Percentiles rank a stretch among this genome's conserved stretches.
phyloP scores from a whole-genome alignment of 2,888 invertebrate genomes.

The Noctuana brunneofusca region DNA sequence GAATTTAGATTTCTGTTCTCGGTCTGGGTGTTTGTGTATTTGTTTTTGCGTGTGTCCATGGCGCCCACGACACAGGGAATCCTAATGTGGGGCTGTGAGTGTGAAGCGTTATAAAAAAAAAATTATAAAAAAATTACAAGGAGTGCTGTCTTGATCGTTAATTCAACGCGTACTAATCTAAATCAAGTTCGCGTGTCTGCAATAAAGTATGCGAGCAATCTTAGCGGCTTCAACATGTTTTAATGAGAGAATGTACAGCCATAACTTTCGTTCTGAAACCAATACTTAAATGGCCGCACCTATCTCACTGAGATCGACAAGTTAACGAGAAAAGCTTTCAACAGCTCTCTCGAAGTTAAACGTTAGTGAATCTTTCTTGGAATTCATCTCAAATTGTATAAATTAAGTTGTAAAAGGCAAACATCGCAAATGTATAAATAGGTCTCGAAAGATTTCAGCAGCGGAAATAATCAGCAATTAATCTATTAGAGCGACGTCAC shows the following conservation, averaged over 20 bases:
- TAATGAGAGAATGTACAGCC: slow-evolving; percentile 27
- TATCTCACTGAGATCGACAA: slow-evolving; percentile 3
- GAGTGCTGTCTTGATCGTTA: slow-evolving; percentile 3
- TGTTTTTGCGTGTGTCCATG: too few species aligned
- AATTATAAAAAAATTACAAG: not conserved
- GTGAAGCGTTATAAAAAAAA: too few species aligned
- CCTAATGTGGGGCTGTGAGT: too few species aligned
- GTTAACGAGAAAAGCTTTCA: slow-evolving; percentile 18
- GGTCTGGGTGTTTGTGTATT: too few species aligned
- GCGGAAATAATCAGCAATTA: slow-evolving; percentile 33
- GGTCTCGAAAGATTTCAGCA: slow-evolving; percentile 34
- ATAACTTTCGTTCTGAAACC: slow-evolving; percentile 30
- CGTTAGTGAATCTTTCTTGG: not conserved
- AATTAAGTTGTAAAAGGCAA: too few species aligned
- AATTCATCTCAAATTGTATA: not conserved
- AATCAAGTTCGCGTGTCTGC: slow-evolving; percentile 25
- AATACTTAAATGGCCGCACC: slow-evolving; percentile 25
- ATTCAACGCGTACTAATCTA: slow-evolving; percentile 22
- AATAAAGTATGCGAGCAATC: slow-evolving; percentile 16
- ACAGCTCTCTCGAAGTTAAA: slow-evolving; percentile 8
- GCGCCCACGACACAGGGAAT: too few species aligned
- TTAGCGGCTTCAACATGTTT: slow-evolving; percentile 7
- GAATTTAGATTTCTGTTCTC: too few species aligned
- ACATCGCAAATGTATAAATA: slow-evolving; percentile 27
- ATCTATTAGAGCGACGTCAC: slow-evolving; percentile 36